Percentiles rank a stretch among this genome's conserved stretches.
Evolutionary conservation across 2,113 vertebrate genomes (phyloP).

Genomic region (Loxodonta africana): DNA sequence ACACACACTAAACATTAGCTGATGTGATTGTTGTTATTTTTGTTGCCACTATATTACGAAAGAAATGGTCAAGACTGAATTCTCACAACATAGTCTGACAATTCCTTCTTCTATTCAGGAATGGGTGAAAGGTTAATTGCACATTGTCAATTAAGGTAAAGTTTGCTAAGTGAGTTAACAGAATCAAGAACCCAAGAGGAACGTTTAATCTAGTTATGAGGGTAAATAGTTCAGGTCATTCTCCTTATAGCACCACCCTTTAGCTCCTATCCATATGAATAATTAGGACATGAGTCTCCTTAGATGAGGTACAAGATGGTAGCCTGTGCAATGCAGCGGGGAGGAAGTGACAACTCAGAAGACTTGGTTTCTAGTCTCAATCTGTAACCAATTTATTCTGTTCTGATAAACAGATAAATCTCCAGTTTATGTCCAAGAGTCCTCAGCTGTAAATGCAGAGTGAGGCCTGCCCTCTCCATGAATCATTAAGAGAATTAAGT

Average conservation of each 20-base stretch:
- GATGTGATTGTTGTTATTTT: background rate
- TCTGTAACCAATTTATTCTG: background rate
- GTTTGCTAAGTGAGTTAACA: background rate
- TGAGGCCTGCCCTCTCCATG: background rate
- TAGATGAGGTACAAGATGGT: background rate
- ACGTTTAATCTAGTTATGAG: background rate
- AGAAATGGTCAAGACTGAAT: background rate
- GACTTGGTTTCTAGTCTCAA: background rate
- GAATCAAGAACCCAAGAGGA: slow-evolving; percentile 8
- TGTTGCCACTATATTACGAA: background rate
- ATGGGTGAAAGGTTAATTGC: background rate
- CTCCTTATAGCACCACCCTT: background rate
- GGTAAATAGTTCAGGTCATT: background rate
- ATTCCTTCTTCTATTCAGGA: background rate
- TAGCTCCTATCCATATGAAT: background rate
- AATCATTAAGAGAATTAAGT: slow-evolving; percentile 6
- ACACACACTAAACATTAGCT: background rate
- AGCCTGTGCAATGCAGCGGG: background rate
- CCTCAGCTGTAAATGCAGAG: background rate
- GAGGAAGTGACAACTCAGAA: background rate
- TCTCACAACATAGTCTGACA: background rate
- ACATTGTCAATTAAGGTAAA: background rate
- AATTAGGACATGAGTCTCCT: background rate
- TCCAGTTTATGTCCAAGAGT: background rate
- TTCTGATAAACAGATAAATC: background rate